phyloP scores from a whole-genome alignment of 2,888 invertebrate genomes.

The Drosophila rellima region DNA sequence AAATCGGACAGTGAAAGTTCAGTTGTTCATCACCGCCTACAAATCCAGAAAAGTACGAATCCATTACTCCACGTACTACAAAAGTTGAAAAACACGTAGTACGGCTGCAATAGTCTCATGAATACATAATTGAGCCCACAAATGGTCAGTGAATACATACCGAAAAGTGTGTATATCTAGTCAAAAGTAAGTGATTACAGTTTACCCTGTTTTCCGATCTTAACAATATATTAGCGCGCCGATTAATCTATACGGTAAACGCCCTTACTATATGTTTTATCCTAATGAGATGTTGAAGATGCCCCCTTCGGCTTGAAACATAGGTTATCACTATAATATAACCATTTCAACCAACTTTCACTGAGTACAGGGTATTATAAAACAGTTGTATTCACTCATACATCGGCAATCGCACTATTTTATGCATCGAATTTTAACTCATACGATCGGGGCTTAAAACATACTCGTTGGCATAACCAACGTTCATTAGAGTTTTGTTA shows the following conservation, averaged over 20 bases:
- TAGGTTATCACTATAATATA: not conserved
- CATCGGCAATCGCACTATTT: slow-evolving; percentile 2
- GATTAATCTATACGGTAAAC: not conserved
- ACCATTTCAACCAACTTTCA: not conserved
- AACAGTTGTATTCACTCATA: slow-evolving; percentile 5
- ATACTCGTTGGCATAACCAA: slow-evolving; percentile 24
- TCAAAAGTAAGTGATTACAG: not conserved
- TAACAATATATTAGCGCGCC: not conserved
- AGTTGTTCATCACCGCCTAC: slow-evolving; percentile 35
- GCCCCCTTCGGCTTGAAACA: too few species aligned
- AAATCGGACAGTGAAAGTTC: slow-evolving; percentile 61
- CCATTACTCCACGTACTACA: slow-evolving; percentile 51
- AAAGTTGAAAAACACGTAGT: slow-evolving; percentile 47
- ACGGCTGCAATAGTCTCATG: slow-evolving; percentile 38
- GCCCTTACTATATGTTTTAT: not conserved
- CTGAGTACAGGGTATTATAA: slow-evolving; percentile 13
- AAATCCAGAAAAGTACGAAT: slow-evolving; percentile 29
- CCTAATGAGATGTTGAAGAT: not conserved
- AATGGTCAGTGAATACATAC: slow-evolving; percentile 11
- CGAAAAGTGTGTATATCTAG: not conserved
- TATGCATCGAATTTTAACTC: slow-evolving; percentile 19
- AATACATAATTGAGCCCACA: slow-evolving; percentile 54
- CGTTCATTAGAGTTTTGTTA: slow-evolving; percentile 47
- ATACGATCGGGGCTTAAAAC: slow-evolving; percentile 35
- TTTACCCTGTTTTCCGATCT: not conserved